Percentiles rank a stretch among this genome's conserved stretches.
These are phyloP conservation scores for Otolemur garnettii DNA, from an alignment of 2,113 vertebrate genomes.

Conservation along the genomic window DNA sequence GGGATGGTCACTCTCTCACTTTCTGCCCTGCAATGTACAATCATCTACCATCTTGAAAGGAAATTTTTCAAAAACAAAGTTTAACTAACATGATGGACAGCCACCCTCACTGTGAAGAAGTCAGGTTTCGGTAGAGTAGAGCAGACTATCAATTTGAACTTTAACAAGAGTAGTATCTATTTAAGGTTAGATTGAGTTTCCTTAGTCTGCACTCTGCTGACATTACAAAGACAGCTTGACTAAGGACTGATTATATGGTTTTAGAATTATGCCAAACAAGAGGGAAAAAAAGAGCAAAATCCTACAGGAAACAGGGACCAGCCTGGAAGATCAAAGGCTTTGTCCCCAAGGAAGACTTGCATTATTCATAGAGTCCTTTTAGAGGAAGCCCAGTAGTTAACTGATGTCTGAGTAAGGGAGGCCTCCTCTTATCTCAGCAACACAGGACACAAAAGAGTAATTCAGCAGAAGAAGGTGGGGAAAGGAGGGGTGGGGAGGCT, in stretches of 20 bases:
- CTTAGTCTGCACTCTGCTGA: conserved; percentile 70
- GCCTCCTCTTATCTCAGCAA: conserved; percentile 46
- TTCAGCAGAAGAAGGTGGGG: background rate
- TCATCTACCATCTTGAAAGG: conserved; percentile 67
- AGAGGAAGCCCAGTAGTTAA: conserved; percentile 68
- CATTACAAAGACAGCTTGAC: conserved; percentile 69
- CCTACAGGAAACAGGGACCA: conserved; percentile 62
- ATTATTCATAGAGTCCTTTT: conserved; percentile 69
- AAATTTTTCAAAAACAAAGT: conserved; percentile 69
- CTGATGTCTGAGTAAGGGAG: background rate
- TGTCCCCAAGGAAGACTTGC: conserved; percentile 56
- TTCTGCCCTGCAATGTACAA: background rate
- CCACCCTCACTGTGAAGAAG: conserved; percentile 66
- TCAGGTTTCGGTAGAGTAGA: conserved; percentile 33
- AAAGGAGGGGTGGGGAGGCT: no score
- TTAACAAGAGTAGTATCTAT: conserved; percentile 38
- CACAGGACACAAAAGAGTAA: conserved; percentile 4
- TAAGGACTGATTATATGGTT: conserved; percentile 73
- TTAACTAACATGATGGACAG: conserved; percentile 57
- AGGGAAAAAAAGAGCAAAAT: conserved; percentile 61
- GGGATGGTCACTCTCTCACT: background rate
- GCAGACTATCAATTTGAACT: conserved; percentile 43
- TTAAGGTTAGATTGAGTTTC: conserved; percentile 48
- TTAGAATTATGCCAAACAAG: conserved; percentile 78
- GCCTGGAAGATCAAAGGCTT: conserved; percentile 70